Evolutionary conservation across 2,113 vertebrate species (phyloP).

Genomic region (Nettapus auritus): DNA sequence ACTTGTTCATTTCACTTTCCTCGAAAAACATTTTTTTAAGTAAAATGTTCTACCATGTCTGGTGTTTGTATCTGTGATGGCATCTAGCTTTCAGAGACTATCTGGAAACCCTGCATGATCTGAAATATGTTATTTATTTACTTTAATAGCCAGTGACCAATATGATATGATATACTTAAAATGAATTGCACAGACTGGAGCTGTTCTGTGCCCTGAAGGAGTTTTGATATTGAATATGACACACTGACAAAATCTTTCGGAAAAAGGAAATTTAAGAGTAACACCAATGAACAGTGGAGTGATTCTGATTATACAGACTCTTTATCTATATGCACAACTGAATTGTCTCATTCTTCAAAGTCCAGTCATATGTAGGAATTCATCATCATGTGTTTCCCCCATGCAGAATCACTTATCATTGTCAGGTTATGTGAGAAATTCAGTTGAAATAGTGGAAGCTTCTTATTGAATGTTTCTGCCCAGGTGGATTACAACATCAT

Average conservation of each 20-base stretch:
- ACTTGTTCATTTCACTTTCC: background rate
- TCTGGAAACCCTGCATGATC: background rate
- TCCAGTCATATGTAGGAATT: background rate
- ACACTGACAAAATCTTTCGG: background rate
- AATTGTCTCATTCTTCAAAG: background rate
- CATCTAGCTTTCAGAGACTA: background rate
- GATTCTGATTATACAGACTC: background rate
- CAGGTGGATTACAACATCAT: background rate
- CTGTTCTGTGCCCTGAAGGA: background rate
- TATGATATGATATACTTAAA: background rate
- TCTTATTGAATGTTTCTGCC: background rate
- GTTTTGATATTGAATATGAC: background rate
- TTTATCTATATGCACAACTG: background rate
- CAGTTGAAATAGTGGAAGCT: fast-evolving
- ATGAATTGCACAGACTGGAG: background rate
- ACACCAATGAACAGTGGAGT: background rate
- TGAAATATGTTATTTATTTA: background rate
- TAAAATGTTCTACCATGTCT: background rate
- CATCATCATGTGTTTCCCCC: background rate
- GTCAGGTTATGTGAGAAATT: background rate
- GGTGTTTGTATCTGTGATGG: background rate
- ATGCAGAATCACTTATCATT: background rate
- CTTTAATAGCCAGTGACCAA: background rate
- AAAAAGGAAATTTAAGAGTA: background rate
- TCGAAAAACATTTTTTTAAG: background rate